phyloP scores from a whole-genome alignment of 2,888 invertebrate species.

The Selenia dentaria region DNA sequence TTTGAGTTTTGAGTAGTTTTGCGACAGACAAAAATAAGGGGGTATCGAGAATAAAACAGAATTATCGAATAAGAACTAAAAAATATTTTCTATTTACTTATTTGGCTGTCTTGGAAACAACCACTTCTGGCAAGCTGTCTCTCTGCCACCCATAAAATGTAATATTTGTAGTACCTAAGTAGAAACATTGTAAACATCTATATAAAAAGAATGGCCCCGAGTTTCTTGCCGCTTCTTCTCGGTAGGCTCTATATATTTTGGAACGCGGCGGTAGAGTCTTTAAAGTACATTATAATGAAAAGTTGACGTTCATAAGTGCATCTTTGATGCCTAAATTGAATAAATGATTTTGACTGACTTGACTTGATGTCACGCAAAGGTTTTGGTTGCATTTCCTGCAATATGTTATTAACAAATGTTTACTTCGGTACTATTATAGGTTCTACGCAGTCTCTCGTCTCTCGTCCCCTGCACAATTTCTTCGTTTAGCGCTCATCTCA shows the following conservation, averaged over 20 bases:
- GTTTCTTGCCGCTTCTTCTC: no score
- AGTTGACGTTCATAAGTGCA: no score
- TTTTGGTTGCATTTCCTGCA: conserved; percentile 34
- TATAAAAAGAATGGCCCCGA: no score
- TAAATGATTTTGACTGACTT: no score
- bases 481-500: conserved; percentile 38
- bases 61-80: conserved; percentile 21
- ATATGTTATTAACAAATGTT: conserved; percentile 32
- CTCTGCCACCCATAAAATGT: no score
- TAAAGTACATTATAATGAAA: no score
- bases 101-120: conserved; percentile 24
- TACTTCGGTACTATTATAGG: conserved; percentile 28
- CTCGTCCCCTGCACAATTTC: conserved; percentile 43
- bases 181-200: no score
- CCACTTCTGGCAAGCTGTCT: no score
- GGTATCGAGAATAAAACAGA: conserved; percentile 23
- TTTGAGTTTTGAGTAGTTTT: conserved; percentile 37
- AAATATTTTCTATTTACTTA: conserved; percentile 19
- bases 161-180: no score
- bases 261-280: no score
- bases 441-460: conserved; percentile 36
- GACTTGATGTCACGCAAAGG: conserved; percentile 33
- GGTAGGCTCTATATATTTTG: no score
- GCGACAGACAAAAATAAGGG: conserved; percentile 33
- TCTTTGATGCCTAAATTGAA: no score